Base-by-base conservation (phyloP, 2,113 vertebrate species). In the Rhabdomys dilectus region DNA sequence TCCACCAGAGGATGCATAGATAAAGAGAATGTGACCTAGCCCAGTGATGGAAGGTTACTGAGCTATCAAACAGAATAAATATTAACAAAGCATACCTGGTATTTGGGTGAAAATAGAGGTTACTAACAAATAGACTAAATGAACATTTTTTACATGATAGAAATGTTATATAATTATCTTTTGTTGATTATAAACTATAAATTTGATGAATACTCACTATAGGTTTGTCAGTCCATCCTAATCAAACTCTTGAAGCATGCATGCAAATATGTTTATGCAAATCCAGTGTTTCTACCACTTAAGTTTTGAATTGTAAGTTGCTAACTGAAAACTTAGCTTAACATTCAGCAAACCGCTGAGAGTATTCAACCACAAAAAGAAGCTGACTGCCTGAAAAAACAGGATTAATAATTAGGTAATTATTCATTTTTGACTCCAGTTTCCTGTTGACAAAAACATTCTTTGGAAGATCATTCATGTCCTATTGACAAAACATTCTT, bases 251-350 rank as follows among this genome's bases (percentile, higher is more conserved):
- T 91, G 89, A 91, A 76, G 75, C 9, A 70, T 1, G 31, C 2
- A 87, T 36, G 36, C 16, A 87, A 94, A 95, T 84, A 68, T 39
- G 66, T 42, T 93, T 29, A 94, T 72, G 19, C 77, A 91, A 91
- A 78, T 51, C 78, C 62, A 81, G 8, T 39, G 64, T 77, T 93
- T 91, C 90, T 94, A 92, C 86, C 56, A 58, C 97, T 97, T 98
- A 89, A 94, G 89, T 96, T 96, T 97, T 96, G 97, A 96, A 96
- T 94, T 76, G 11, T 72, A 88, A 92, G 68, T 70, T 84, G 56
- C 19, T 66, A 64, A 78, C 60, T 90, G 36, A 90, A 96, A 89
- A 89, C 70, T 24, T 89, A 90, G 10, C 75, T 45, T 91, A 86
- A 60, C 88, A 96, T 85, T 89, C n/a, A 89, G 34, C 9, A 64